Percentiles rank a stretch among this genome's conserved stretches.
These are phyloP conservation scores for Saccostrea glomerata DNA, from an alignment of 1,140 invertebrate genomes.

Conservation along the genomic window DNA sequence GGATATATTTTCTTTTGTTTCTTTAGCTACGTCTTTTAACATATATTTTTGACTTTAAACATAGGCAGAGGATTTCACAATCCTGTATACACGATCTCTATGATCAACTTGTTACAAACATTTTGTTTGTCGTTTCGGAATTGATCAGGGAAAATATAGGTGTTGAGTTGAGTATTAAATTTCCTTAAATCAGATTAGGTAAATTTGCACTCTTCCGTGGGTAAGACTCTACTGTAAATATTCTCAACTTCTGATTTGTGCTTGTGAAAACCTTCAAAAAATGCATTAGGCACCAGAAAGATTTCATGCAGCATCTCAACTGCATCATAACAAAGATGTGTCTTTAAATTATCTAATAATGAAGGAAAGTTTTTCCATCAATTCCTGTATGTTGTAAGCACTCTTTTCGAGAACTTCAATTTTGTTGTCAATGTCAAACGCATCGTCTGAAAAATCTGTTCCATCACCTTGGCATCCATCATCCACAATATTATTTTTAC, in stretches of 20 bases:
- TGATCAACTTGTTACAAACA: not conserved
- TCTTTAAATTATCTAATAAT: not conserved
- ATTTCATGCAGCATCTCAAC: not conserved
- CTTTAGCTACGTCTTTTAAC: constrained; percentile 12
- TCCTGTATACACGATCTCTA: not conserved
- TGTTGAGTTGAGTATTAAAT: not conserved
- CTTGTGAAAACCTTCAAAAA: not conserved
- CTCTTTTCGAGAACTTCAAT: not conserved
- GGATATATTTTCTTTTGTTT: constrained; percentile 43
- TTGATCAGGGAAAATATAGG: not conserved
- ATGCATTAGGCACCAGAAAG: not conserved
- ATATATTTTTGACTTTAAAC: constrained; percentile 21
- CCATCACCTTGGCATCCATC: not conserved
- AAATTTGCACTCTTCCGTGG: not conserved
- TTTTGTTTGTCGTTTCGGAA: not conserved
- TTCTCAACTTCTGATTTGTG: not conserved
- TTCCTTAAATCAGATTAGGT: not conserved
- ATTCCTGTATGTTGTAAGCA: not conserved
- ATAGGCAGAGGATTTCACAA: constrained; percentile 18
- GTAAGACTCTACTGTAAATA: not conserved
- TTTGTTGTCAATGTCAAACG: not conserved
- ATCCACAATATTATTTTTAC: not conserved
- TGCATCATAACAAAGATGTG: not conserved
- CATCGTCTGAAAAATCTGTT: not conserved
- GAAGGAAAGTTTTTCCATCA: too few relatives aligned